Percentiles rank a stretch among this genome's conserved stretches.
These are phyloP conservation scores for Dysidea cf. avara DNA, from an alignment of 37 sponge, comb jelly and placozoan species.

Conservation along the genomic window DNA sequence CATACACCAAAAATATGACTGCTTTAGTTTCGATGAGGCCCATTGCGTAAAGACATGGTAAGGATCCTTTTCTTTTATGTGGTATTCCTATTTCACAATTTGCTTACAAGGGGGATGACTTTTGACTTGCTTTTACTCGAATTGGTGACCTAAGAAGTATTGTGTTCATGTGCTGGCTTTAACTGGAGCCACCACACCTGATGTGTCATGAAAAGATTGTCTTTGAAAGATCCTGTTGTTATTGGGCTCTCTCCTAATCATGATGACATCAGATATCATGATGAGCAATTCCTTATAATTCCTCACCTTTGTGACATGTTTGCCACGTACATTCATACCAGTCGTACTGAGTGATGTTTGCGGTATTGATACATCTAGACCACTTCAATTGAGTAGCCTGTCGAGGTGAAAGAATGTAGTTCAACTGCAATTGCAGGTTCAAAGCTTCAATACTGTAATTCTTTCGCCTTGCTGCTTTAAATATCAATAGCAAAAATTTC, in stretches of 20 bases:
- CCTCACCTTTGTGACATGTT: neutral
- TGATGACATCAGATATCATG: neutral
- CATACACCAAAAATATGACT: neutral
- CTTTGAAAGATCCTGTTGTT: neutral
- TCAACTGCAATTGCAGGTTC: too few species aligned
- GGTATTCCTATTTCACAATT: neutral
- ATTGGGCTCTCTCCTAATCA: neutral
- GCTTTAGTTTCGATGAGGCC: constrained; percentile 12
- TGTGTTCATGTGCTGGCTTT: constrained; percentile 1
- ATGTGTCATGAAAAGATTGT: neutral
- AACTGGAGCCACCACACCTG: neutral
- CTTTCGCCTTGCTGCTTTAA: too few species aligned
- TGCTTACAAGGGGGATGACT: constrained; percentile 1
- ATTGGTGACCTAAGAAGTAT: constrained; percentile 7
- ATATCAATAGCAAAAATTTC: too few species aligned
- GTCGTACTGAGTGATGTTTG: neutral
- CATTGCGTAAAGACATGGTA: constrained; percentile 16
- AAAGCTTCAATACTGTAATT: too few species aligned
- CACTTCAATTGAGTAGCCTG: too few species aligned
- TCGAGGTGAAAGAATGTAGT: too few species aligned
- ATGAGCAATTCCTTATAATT: neutral
- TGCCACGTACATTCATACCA: neutral
- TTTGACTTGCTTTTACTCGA: constrained; percentile 5
- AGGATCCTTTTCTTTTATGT: neutral
- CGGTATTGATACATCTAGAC: too few species aligned